Evolutionary conservation across 2,888 invertebrate genomes (phyloP).

Genomic region (Dioctria linearis): DNA sequence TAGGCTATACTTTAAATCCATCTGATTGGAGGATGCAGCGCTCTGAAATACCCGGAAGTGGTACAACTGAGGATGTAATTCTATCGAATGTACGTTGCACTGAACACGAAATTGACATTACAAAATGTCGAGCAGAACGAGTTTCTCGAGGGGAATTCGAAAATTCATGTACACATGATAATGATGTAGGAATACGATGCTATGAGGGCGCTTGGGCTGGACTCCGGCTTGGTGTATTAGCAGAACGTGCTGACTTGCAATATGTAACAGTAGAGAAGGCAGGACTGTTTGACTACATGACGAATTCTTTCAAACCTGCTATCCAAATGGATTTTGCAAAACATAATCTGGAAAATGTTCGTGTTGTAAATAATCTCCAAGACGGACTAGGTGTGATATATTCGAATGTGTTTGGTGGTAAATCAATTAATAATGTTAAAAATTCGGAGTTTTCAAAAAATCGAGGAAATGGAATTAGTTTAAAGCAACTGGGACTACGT

Average conservation of each 20-base stretch:
- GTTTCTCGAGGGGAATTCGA: constrained; percentile 80
- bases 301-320: constrained; percentile 89
- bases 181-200: constrained; percentile 91
- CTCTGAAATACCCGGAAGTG: constrained; percentile 85
- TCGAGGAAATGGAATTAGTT: constrained; percentile 89
- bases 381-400: constrained; percentile 96
- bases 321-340: constrained; percentile 89
- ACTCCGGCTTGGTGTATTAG: constrained; percentile 88
- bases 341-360: constrained; percentile 86
- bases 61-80: constrained; percentile 82
- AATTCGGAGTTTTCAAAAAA: constrained; percentile 90
- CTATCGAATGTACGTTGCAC: constrained; percentile 92
- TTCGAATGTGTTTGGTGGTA: constrained; percentile 92
- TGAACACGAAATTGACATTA: constrained; percentile 91
- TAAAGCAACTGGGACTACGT: constrained; percentile 89
- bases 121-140: constrained; percentile 87
- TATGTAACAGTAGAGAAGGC: constrained; percentile 92
- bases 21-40: constrained; percentile 90
- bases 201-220: constrained; percentile 96
- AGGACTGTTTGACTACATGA: constrained; percentile 93
- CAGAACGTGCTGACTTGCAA: constrained; percentile 89
- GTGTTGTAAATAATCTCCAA: constrained; percentile 87
- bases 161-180: constrained; percentile 88
- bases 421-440: constrained; percentile 84
- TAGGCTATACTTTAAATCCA: constrained; percentile 93